Conservation (phyloP, 2,888 invertebrate genomes). For the Candidula unifasciata region DNA sequence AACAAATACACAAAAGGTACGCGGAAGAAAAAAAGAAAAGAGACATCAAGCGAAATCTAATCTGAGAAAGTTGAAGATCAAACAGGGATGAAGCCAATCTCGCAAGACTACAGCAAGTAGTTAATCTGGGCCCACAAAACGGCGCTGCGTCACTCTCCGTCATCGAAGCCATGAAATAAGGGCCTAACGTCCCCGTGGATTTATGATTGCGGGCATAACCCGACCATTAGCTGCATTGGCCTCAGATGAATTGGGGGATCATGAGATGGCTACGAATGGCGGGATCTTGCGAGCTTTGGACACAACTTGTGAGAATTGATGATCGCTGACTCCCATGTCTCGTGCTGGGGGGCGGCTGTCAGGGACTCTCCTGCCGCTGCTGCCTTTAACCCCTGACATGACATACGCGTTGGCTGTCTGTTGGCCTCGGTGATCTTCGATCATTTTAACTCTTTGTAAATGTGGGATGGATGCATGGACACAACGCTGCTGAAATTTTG, state of each 20-base stretch:
- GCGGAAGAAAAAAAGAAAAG: too few relatives aligned
- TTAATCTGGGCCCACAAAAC: background rate
- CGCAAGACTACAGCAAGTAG: background rate
- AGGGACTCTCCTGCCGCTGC: background rate
- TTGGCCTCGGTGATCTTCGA: background rate
- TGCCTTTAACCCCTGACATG: slow-evolving; percentile 18
- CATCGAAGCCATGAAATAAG: background rate
- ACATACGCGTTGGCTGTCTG: slow-evolving; percentile 34
- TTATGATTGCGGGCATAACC: slow-evolving; percentile 47
- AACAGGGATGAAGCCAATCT: background rate
- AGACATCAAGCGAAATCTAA: too few relatives aligned
- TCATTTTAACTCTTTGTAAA: background rate
- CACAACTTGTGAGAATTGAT: slow-evolving; percentile 34
- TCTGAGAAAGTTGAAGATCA: too few relatives aligned
- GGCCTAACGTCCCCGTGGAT: slow-evolving; percentile 15
- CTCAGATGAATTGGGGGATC: slow-evolving; percentile 35
- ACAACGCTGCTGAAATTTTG: too few relatives aligned
- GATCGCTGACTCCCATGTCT: slow-evolving; percentile 21
- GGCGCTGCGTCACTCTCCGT: background rate
- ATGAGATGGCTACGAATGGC: slow-evolving; percentile 4
- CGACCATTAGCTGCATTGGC: slow-evolving; percentile 25
- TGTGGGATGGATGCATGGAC: slow-evolving; percentile 1
- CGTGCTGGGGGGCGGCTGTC: background rate
- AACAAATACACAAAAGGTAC: too few relatives aligned
- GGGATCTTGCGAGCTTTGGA: slow-evolving; percentile 23